Evolutionary conservation across 1,140 invertebrate species (phyloP), one percentile per base, ranked within the genome.

Genomic region (Acromyrmex charruanus): DNA sequence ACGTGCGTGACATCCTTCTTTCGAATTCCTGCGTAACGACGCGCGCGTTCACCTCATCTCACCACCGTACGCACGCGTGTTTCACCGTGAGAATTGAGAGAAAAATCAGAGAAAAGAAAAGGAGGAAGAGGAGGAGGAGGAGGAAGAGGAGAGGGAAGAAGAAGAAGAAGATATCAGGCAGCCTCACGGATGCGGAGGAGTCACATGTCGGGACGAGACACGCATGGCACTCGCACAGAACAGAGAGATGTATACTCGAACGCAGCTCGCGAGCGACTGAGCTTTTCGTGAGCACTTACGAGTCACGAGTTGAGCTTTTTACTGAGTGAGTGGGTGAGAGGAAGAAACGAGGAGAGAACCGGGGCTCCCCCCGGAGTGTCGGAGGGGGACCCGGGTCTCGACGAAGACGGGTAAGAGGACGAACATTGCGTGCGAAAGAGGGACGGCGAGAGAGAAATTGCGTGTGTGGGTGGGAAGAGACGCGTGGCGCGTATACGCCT

Each of bases 401-500:
- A 55, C n/a, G 82, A 81, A 39, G 31, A 71, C 31, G 25, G 14
- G 55, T 10, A 55, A 53, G 68, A 28, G 68, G 16, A 49, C 12
- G 55, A 61, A n/a, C 9, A n/a, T 21, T 39, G 55, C 55, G 55
- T 21, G 31, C 31, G 65, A 66, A 55, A 77, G 59, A 28, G 65
- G 55, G 39, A 51, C 21, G 21, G 3, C 7, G 21, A 0, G 12
- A n/a, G n/a, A 16, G 18, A 7, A 86, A 87, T 89, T 77, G 81
- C 84, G 61, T 53, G 87, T 85, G 91, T 92, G 72, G 91, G 88
- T 87, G 84, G 88, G 89, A 85, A 91, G 86, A 90, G 88, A 92
- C 90, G 92, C 91, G 90, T 92, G 82, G 92, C 91, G 71, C 91
- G 63, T 12, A 44, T 44, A 69, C 80, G 55, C 86, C 85, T 90